Percentiles rank a stretch among this genome's conserved stretches.
Conservation (phyloP, 2,113 vertebrate species). For the Naja naja region DNA sequence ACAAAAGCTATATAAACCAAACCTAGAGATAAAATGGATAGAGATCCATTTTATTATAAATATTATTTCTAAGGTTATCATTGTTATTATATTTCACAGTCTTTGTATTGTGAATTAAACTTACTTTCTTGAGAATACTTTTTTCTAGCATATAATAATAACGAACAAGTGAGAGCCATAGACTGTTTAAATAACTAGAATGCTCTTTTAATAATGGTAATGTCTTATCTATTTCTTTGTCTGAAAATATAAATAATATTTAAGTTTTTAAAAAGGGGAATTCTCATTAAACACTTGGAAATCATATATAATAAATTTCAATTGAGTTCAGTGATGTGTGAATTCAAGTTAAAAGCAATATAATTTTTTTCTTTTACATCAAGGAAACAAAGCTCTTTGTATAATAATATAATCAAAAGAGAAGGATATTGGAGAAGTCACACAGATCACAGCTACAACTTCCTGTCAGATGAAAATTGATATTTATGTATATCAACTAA, state of each 20-base stretch:
- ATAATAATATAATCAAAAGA: conserved; percentile 14
- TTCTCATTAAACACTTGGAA: neutral
- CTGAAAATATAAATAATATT: neutral
- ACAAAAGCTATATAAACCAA: neutral
- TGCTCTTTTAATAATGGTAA: neutral
- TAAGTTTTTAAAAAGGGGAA: neutral
- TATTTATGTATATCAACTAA: conserved; percentile 52
- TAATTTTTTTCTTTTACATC: conserved; percentile 29
- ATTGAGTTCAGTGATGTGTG: neutral
- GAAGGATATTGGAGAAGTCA: conserved; percentile 59
- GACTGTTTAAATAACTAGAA: neutral
- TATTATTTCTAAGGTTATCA: neutral
- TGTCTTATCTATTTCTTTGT: neutral
- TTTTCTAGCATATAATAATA: neutral
- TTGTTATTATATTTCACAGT: neutral
- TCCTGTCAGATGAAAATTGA: conserved; percentile 56
- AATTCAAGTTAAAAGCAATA: conserved; percentile 3
- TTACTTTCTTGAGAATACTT: too few relatives aligned
- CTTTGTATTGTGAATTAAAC: neutral
- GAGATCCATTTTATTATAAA: neutral
- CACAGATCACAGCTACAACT: conserved; percentile 53
- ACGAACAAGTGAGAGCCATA: neutral
- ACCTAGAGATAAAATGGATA: neutral
- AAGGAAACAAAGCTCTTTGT: conserved; percentile 30
- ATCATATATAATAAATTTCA: neutral